These are phyloP conservation scores for Diachasma alloeum DNA, from an alignment of 1,140 invertebrate genomes.

Conservation along the genomic window DNA sequence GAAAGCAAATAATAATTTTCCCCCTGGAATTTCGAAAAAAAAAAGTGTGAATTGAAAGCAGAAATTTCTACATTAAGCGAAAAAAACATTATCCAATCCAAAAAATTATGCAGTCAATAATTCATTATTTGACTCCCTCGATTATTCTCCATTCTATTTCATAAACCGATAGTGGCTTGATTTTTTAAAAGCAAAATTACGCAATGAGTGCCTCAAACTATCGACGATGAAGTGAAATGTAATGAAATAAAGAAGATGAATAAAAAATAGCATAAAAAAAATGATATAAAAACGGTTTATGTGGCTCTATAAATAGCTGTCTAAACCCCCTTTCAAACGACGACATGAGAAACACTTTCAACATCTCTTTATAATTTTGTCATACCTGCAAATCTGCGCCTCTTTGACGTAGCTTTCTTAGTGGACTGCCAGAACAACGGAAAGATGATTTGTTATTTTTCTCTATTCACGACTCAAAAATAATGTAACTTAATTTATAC, in stretches of 20 bases:
- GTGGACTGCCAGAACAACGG: slow-evolving; percentile 61
- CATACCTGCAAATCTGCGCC: slow-evolving; percentile 61
- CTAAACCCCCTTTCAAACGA: slow-evolving; percentile 14
- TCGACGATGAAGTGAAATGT: slow-evolving; percentile 21
- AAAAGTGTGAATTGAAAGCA: background rate
- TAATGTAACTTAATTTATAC: background rate
- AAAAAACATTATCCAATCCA: no score
- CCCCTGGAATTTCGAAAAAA: background rate
- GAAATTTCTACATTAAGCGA: background rate
- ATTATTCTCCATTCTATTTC: background rate
- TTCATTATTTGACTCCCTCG: no score
- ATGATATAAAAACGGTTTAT: slow-evolving; percentile 27
- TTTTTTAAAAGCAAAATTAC: slow-evolving; percentile 22
- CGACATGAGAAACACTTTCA: slow-evolving; percentile 30
- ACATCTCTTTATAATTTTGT: slow-evolving; percentile 47
- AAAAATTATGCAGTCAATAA: no score
- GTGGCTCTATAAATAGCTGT: background rate
- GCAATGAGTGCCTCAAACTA: slow-evolving; percentile 19
- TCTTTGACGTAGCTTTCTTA: slow-evolving; percentile 60
- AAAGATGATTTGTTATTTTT: slow-evolving; percentile 54
- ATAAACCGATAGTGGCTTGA: slow-evolving; percentile 36
- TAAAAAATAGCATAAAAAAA: slow-evolving; percentile 27
- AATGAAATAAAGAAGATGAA: slow-evolving; percentile 28
- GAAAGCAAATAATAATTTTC: background rate
- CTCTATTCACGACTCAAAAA: background rate